Conservation (phyloP, 2,888 invertebrate genomes). For the Polydrusus cervinus region DNA sequence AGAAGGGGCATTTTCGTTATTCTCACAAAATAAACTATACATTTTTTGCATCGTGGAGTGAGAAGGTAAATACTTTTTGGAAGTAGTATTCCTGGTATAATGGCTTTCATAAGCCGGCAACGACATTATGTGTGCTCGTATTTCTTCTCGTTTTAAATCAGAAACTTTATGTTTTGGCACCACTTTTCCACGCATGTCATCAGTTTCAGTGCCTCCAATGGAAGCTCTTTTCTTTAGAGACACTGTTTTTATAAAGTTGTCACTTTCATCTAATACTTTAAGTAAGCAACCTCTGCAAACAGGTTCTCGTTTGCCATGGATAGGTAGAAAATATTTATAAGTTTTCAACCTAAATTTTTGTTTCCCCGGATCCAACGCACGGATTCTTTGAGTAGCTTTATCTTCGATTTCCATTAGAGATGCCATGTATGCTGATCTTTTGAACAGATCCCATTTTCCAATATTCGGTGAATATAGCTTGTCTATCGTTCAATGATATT, state of each 20-base stretch:
- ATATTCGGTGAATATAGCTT: conserved; percentile 20
- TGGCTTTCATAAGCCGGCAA: conserved; percentile 11
- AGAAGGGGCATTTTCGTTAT: too few species aligned
- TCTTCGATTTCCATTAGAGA: conserved; percentile 13
- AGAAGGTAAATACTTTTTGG: too few species aligned
- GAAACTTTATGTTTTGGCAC: conserved; percentile 14
- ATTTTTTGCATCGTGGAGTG: too few species aligned
- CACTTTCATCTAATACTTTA: conserved; percentile 21
- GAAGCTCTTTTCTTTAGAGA: conserved; percentile 16
- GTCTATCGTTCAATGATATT: conserved; percentile 13
- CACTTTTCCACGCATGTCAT: conserved; percentile 13
- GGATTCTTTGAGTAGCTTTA: conserved; percentile 25
- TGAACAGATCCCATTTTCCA: conserved; percentile 21
- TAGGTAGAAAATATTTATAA: conserved; percentile 23
- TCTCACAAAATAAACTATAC: too few species aligned
- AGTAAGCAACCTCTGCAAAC: conserved; percentile 15
- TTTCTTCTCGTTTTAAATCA: conserved; percentile 20
- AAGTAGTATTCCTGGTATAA: conserved; percentile 17
- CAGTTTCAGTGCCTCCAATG: conserved; percentile 23
- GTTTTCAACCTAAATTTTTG: conserved; percentile 21
- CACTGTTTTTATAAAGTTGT: conserved; percentile 23
- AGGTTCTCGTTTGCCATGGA: conserved; percentile 20
- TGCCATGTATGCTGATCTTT: conserved; percentile 12
- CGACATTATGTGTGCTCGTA: conserved; percentile 20
- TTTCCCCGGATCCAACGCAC: conserved; percentile 15